phyloP scores from a whole-genome alignment of 2,888 invertebrate genomes.

The Spialia ferax region DNA sequence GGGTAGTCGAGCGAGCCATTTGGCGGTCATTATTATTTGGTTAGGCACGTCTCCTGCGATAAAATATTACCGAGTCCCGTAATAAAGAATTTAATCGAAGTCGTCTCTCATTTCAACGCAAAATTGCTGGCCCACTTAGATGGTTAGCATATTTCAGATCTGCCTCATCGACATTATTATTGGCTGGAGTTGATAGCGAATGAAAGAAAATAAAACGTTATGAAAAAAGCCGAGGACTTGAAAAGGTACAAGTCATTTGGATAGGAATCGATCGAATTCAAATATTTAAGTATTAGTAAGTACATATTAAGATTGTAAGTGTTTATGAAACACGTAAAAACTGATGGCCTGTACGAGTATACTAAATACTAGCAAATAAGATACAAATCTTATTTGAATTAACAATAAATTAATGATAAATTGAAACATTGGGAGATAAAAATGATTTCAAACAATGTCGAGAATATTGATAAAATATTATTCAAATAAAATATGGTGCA shows the following conservation, averaged over 20 bases:
- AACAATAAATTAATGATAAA: too few relatives aligned
- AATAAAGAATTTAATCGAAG: conserved; percentile 31
- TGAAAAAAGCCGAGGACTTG: neutral
- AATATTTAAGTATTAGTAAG: too few relatives aligned
- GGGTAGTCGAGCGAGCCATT: neutral
- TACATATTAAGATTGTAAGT: too few relatives aligned
- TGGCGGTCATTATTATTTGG: conserved; percentile 30
- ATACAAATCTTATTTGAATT: too few relatives aligned
- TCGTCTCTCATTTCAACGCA: neutral
- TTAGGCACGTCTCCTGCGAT: conserved; percentile 14
- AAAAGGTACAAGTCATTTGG: too few relatives aligned
- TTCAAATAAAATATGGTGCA: neutral
- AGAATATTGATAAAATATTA: neutral
- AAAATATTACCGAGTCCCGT: conserved; percentile 22
- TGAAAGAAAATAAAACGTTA: conserved; percentile 7
- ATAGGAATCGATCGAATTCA: too few relatives aligned
- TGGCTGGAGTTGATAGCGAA: neutral
- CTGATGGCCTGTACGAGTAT: too few relatives aligned
- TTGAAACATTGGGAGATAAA: too few relatives aligned
- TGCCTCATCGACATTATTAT: conserved; percentile 1
- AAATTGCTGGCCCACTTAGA: neutral
- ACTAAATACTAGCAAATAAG: too few relatives aligned
- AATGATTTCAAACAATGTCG: too few relatives aligned
- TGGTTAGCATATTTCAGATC: conserved; percentile 15
- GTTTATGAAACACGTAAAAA: too few relatives aligned